Base-by-base conservation (phyloP, 2,888 invertebrate genomes). In the Drosophila percnosoma region DNA sequence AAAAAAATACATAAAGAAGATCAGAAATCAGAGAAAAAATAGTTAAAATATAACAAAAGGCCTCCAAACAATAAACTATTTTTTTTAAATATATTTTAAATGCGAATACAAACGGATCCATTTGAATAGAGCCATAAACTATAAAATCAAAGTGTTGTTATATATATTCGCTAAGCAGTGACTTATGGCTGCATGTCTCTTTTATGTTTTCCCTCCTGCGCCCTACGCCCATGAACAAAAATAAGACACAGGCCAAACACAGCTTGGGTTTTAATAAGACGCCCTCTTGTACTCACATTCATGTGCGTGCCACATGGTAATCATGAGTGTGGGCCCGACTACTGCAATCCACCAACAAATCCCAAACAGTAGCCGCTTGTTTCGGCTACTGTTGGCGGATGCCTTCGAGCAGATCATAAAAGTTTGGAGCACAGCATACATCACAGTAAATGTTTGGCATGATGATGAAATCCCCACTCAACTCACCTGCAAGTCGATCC, bases 401-500 rank as follows among this genome's bases (percentile, higher is more conserved):
- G 79, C 53, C 21, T 31, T 10, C n/a, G 15, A n/a, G 38, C 51
- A 45, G 61, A n/a, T 34, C 68, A 42, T 71, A 61, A 62, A 59
- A 53, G 52, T 33, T 42, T 45, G 42, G 29, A 8, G 40, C 57
- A 31, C 57, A 57, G 57, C 40, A 15, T 21, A 21, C 10, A 57
- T 57, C 15, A 21, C 18, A 42, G 31, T 57, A 45, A 15, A 57
- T 57, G 42, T 42, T 45, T 45, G 45, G 45, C 29, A 21, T 21
- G 29, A 13, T 55, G n/a, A 38, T 51, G 21, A 21, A 57, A 57
- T 21, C 21, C 7, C 18, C 15, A 42, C 11, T 51, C 6, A 94
- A 94, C 95, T 95, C 93, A 97, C 97, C 97, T 93, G 96, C 96
- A 87, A 97, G 93, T 93, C 97, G 94, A 92, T 97, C 97, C 93